Evolutionary conservation across 2,888 invertebrate species (phyloP), one percentile per base, ranked within the genome.

Genomic region (Aspidiotus rigidus): DNA sequence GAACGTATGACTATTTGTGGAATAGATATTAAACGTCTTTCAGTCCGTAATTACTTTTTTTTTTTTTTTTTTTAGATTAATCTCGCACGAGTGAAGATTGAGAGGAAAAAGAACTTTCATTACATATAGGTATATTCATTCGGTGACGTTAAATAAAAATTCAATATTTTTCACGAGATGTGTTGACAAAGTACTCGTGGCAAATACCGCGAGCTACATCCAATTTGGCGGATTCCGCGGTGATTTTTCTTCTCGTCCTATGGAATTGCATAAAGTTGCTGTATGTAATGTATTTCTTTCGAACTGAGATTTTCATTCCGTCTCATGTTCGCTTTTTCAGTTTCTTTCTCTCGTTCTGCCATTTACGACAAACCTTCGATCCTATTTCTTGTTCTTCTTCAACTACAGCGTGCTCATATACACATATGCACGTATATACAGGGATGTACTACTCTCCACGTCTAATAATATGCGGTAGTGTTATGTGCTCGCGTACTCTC

Each of bases 161-260:
- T 57, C 57, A 57, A 57, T 57, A 57, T 57, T 57, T 57, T 57
- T 57, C 17, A 5, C 57, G 57, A 57, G 7, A n/a, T 57, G 57
- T 57, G 57, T 57, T 57, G 57, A 57, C 57, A 57, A 16, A 57
- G 57, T 57, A 13, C n/a, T 15, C 57, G 28, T 28, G 57, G 15
- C 57, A 57, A 57, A 57, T 57, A 57, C 17, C 17, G 57, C 57
- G 10, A 57, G 17, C 15, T 10, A 57, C 57, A 57, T 57, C 57
- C 57, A 57, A 57, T 57, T 57, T 57, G 11, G 57, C 57, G 57
- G 57, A 57, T 57, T 57, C 57, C 17, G 15, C 16, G n/a, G 53
- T 15, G 53, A 15, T 10, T 57, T 57, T 57, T 17, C 17, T 3
- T 57, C 15, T 15, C 57, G 49, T 49, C 49, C 49, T 49, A 49